Percentiles rank a stretch among this genome's conserved stretches.
These are phyloP conservation scores for Microcebus lehilahytsara DNA, from an alignment of 2,113 vertebrate species.

Conservation along the genomic window DNA sequence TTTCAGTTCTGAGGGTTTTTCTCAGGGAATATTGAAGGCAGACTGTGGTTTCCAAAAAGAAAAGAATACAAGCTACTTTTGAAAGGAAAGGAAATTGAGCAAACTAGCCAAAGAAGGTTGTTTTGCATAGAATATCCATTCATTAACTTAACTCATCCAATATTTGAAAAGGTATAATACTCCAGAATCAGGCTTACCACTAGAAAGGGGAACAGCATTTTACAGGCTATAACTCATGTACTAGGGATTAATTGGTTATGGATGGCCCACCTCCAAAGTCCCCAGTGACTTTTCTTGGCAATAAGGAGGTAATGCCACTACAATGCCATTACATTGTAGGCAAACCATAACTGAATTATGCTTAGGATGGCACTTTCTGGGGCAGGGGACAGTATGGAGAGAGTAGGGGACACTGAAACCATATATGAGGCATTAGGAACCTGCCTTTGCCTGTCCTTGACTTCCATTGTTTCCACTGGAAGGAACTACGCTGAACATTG, in stretches of 20 bases:
- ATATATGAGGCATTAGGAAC: not conserved
- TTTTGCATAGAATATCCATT: not conserved
- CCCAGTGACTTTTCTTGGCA: not conserved
- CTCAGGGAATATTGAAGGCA: not conserved
- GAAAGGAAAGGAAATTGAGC: not conserved
- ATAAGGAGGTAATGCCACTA: not conserved
- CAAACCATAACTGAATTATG: not conserved
- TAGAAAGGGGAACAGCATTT: not conserved
- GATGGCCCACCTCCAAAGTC: not conserved
- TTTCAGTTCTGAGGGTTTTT: slow-evolving; percentile 13
- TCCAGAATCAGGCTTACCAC: not conserved
- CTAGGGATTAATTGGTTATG: not conserved
- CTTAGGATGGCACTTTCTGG: not conserved
- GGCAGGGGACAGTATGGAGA: not conserved
- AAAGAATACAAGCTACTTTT: not conserved
- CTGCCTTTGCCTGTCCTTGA: not conserved
- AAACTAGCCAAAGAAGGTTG: not conserved
- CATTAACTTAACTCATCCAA: not conserved
- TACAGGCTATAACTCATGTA: not conserved
- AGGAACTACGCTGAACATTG: not conserved
- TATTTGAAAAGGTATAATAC: not conserved
- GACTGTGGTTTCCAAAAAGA: not conserved
- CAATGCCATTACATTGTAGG: not conserved
- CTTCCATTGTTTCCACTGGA: not conserved
- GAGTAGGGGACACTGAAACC: not conserved